Percentiles rank a stretch among this genome's conserved stretches.
Conservation (phyloP, 2,888 invertebrate genomes). For the Mallateleia sp. region DNA sequence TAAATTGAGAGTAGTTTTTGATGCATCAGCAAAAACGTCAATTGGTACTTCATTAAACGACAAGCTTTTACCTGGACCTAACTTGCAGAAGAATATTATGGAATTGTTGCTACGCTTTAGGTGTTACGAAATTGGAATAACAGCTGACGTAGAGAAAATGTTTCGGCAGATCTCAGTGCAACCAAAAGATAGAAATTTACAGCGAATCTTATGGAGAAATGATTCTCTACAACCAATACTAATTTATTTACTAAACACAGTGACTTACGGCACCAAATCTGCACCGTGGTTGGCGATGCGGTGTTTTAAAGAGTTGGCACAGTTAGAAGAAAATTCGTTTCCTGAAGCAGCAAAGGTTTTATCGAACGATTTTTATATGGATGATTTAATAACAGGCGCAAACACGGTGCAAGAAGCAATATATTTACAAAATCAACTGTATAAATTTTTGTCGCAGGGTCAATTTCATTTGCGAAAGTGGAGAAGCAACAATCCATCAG, state of each 20-base stretch:
- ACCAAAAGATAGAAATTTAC: constrained; percentile 1
- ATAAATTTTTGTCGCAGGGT: constrained; percentile 1
- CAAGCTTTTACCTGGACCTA: too few relatives aligned
- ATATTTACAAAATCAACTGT: neutral
- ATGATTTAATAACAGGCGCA: constrained; percentile 31
- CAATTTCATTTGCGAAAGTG: constrained; percentile 63
- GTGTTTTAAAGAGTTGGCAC: constrained; percentile 15
- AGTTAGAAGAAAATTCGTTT: constrained; percentile 41
- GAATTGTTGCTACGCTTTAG: constrained; percentile 42
- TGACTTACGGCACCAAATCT: constrained; percentile 42
- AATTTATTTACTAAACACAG: constrained; percentile 25
- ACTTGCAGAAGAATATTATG: constrained; percentile 35
- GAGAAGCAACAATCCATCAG: constrained; percentile 34
- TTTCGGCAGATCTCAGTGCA: constrained; percentile 11
- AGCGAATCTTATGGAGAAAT: constrained; percentile 34
- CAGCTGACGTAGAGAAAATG: constrained; percentile 41
- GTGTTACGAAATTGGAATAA: constrained; percentile 26
- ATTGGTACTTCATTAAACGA: too few relatives aligned
- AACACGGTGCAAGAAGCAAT: neutral
- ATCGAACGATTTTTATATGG: constrained; percentile 79
- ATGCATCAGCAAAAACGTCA: too few relatives aligned
- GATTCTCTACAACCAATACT: neutral
- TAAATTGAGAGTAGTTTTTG: too few relatives aligned
- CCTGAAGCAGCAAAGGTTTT: constrained; percentile 72
- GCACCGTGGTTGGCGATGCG: constrained; percentile 41